Percentiles rank a stretch among this genome's conserved stretches.
phyloP scores from a whole-genome alignment of 2,888 invertebrate species.

The Nipponacmea schrenckii region DNA sequence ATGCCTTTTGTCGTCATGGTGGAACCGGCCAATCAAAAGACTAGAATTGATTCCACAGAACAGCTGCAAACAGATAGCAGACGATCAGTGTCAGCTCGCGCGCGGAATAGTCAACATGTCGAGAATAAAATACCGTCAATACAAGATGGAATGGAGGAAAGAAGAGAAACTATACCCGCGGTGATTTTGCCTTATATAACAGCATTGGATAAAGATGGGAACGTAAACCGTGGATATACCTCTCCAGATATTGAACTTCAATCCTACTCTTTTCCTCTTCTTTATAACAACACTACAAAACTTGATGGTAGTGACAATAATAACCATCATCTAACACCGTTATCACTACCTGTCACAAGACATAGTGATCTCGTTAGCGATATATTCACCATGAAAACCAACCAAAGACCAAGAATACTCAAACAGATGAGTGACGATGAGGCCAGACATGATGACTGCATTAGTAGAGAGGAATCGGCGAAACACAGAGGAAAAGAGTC shows the following conservation, averaged over 20 bases:
- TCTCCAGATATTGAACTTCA: constrained; percentile 62
- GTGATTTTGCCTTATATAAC: constrained; percentile 21
- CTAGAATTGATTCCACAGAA: constrained; percentile 61
- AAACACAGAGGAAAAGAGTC: constrained; percentile 38
- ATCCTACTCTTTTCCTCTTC: constrained; percentile 41
- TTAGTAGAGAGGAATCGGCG: constrained; percentile 33
- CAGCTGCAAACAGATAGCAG: constrained; percentile 37
- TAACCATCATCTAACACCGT: background rate
- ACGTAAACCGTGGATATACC: constrained; percentile 60
- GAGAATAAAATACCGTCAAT: constrained; percentile 13
- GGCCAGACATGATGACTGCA: constrained; percentile 27
- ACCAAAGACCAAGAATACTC: constrained; percentile 33
- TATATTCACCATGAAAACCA: constrained; percentile 26
- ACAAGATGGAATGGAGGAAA: constrained; percentile 28
- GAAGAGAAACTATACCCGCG: constrained; percentile 26
- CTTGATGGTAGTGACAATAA: background rate
- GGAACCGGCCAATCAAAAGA: constrained; percentile 57
- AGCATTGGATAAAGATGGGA: constrained; percentile 44
- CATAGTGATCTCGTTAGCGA: background rate
- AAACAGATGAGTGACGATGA: constrained; percentile 34
- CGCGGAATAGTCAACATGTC: background rate
- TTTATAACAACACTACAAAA: constrained; percentile 15
- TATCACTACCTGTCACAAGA: constrained; percentile 1
- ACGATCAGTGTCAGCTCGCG: constrained; percentile 5
- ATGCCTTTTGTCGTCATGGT: constrained; percentile 44